Conservation (phyloP, 1,140 invertebrate genomes). For the Eumaeus atala region DNA sequence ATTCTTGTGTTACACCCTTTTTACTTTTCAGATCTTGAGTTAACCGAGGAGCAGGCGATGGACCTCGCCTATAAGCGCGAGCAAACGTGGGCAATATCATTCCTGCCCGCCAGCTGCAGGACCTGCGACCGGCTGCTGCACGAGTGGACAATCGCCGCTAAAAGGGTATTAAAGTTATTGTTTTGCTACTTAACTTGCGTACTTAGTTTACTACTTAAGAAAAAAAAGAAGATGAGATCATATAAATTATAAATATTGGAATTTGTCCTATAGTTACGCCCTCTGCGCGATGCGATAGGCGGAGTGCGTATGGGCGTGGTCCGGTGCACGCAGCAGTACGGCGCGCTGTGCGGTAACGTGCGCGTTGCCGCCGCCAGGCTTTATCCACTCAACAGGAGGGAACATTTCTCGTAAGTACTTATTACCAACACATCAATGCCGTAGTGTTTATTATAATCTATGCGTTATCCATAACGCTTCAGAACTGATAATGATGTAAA, state of each 20-base stretch:
- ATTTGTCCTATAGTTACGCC: slow-evolving; percentile 32
- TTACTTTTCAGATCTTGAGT: slow-evolving; percentile 35
- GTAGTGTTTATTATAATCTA: too few species aligned
- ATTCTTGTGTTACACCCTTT: too few species aligned
- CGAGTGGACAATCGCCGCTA: slow-evolving; percentile 41
- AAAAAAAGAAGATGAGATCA: too few species aligned
- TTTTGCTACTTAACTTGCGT: too few species aligned
- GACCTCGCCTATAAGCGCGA: slow-evolving; percentile 35
- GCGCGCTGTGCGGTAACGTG: slow-evolving; percentile 40
- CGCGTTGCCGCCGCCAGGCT: slow-evolving; percentile 36
- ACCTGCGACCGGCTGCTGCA: slow-evolving; percentile 34
- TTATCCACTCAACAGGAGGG: slow-evolving; percentile 31
- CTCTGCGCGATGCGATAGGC: slow-evolving; percentile 26
- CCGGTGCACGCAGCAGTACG: slow-evolving; percentile 19
- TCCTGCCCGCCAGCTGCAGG: slow-evolving; percentile 38
- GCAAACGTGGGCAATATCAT: slow-evolving; percentile 47
- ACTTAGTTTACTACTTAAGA: too few species aligned
- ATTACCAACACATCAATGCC: too few species aligned
- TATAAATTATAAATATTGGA: too few species aligned
- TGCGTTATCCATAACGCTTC: neutral
- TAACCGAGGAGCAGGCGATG: slow-evolving; percentile 38
- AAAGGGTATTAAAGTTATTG: slow-evolving; percentile 41
- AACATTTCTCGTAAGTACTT: slow-evolving; percentile 40
- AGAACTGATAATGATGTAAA: neutral
- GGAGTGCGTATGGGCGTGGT: slow-evolving; percentile 39